Conservation (phyloP, 1,140 invertebrate species). For the Drosophila quadrilineata region DNA sequence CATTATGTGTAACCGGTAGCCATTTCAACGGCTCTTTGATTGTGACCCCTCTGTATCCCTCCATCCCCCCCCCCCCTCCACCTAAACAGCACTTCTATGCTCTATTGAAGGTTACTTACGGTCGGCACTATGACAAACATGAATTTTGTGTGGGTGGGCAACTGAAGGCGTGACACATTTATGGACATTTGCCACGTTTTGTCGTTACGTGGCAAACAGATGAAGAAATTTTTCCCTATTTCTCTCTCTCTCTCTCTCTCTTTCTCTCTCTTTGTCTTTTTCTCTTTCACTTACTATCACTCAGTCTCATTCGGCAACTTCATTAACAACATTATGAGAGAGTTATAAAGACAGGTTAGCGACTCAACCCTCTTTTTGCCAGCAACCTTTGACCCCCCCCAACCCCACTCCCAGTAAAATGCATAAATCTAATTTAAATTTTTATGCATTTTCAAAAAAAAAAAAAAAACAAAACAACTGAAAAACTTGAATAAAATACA, state of each 20-base stretch:
- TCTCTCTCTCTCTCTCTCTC: not conserved
- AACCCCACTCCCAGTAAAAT: constrained; percentile 3
- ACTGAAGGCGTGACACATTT: constrained; percentile 67
- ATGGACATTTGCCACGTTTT: constrained; percentile 58
- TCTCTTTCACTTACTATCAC: not conserved
- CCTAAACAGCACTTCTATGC: too few relatives aligned
- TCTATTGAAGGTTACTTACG: too few relatives aligned
- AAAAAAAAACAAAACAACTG: not conserved
- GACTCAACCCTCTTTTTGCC: not conserved
- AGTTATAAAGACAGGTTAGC: too few relatives aligned
- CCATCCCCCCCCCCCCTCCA: too few relatives aligned
- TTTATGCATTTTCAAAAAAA: not conserved
- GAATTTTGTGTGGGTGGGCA: not conserved
- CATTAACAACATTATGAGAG: constrained; percentile 67
- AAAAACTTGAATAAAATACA: constrained; percentile 4
- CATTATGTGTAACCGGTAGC: constrained; percentile 78
- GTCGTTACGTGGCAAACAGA: constrained; percentile 59
- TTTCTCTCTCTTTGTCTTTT: not conserved
- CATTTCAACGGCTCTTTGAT: constrained; percentile 71
- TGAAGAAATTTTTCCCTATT: constrained; percentile 28
- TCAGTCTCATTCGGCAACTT: constrained; percentile 43
- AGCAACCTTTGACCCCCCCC: not conserved
- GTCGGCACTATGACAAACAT: too few relatives aligned
- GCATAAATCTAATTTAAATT: constrained; percentile 7
- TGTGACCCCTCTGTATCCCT: constrained; percentile 26